Evolutionary conservation across 2,888 invertebrate genomes (phyloP).

Genomic region (Orgyia antiqua): DNA sequence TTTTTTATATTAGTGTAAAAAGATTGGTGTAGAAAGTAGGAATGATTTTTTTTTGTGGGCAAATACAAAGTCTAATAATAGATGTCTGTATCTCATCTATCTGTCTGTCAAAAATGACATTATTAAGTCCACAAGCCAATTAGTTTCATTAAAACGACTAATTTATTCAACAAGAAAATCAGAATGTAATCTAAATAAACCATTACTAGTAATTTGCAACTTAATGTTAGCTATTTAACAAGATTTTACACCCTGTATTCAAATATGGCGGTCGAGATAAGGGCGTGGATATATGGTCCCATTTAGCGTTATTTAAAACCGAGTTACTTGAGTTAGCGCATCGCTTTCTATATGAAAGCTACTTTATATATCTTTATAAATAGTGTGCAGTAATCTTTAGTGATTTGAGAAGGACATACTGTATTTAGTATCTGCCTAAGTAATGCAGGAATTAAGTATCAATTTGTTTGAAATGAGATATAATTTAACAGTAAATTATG

Average conservation of each 20-base stretch:
- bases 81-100: too few relatives aligned
- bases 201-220: constrained; percentile 26
- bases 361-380: constrained; percentile 28
- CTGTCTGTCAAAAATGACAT: too few relatives aligned
- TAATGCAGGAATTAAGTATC: constrained; percentile 22
- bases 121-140: too few relatives aligned
- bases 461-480: constrained; percentile 20
- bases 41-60: too few relatives aligned
- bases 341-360: constrained; percentile 30
- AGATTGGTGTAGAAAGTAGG: too few relatives aligned
- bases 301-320: constrained; percentile 39
- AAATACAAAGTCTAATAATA: too few relatives aligned
- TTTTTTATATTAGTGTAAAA: too few relatives aligned
- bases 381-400: constrained; percentile 22
- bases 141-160: too few relatives aligned
- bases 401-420: constrained; percentile 20
- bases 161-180: too few relatives aligned
- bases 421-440: constrained; percentile 18
- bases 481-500: too few relatives aligned
- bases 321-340: constrained; percentile 23
- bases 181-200: constrained; percentile 21
- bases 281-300: constrained; percentile 32
- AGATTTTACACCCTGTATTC: constrained; percentile 32
- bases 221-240: constrained; percentile 25
- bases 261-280: constrained; percentile 31